phyloP scores from a whole-genome alignment of 2,888 invertebrate species.

The Nemapogon koenigi region DNA sequence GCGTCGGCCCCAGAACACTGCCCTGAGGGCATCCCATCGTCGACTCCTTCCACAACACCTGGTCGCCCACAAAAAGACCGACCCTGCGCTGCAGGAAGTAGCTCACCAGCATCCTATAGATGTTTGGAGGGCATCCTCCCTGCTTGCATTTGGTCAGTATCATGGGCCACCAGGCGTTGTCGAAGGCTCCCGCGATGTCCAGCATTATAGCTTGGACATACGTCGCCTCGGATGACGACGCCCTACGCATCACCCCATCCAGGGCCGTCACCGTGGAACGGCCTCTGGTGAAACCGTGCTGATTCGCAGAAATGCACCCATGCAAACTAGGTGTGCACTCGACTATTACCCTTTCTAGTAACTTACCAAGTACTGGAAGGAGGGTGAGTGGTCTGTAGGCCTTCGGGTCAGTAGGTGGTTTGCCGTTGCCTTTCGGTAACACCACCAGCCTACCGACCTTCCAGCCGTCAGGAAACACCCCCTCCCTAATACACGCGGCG shows the following conservation, averaged over 20 bases:
- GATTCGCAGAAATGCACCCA: constrained; percentile 14
- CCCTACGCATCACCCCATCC: constrained; percentile 3
- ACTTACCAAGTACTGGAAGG: constrained; percentile 22
- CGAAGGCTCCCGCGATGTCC: constrained; percentile 24
- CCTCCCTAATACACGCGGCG: constrained; percentile 1
- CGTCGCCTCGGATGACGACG: background rate
- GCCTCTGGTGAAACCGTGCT: constrained; percentile 26
- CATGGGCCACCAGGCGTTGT: constrained; percentile 28
- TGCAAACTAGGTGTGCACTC: constrained; percentile 15
- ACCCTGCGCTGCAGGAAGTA: constrained; percentile 22
- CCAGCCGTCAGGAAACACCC: constrained; percentile 7
- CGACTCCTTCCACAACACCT: no score
- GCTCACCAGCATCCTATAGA: constrained; percentile 15
- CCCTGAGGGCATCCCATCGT: no score
- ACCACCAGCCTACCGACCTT: constrained; percentile 4
- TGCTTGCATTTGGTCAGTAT: constrained; percentile 21
- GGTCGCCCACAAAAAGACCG: no score
- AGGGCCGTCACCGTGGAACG: constrained; percentile 21
- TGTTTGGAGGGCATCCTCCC: constrained; percentile 15
- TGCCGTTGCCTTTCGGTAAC: no score
- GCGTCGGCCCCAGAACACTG: no score
- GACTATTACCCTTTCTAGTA: constrained; percentile 21
- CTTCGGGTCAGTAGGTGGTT: constrained; percentile 17
- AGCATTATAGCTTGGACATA: constrained; percentile 21
- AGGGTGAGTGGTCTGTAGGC: constrained; percentile 24